Base-by-base conservation (phyloP, 2,888 invertebrate species). In the Nebria salina region DNA sequence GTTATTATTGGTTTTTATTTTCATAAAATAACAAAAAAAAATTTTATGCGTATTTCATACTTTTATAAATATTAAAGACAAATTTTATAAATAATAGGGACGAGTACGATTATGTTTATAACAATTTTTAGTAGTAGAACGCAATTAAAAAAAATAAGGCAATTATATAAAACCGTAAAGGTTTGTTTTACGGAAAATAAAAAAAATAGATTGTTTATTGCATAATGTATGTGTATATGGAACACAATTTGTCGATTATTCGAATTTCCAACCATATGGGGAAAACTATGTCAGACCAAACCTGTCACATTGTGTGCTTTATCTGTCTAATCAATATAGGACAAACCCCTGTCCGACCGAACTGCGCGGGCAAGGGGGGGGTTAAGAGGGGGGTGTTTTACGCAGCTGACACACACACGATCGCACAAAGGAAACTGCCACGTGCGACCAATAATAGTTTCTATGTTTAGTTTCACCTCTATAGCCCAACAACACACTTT, bases 291-390 rank as follows among this genome's bases (percentile, higher is more conserved):
- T 78, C 78, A 78, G 72, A 15, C 54, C 41, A 26, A 73, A 78
- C 74, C 78, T 78, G 78, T 78, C 78, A 65, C 78, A 66, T 65
- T 78, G 54, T 54, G 78, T 78, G 74, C 74, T 78, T 78, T 78
- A 78, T 78, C 78, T 78, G 42, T 42, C 78, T 78, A 78, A 78
- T 78, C 78, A 78, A 78, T 78, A 78, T 78, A 43, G 78, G 74
- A 78, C 78, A 78, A 65, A 74, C 73, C 20, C 54, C 72, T 72
- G 65, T 25, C 78, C 13, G 34, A 65, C 74, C 66, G 7, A 73
- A 42, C 76, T 7, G n/a, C 72, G 26, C 26, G 13, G 8, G 43
- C 8, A n/a, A 43, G 26, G 26, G n/a, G 64, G 26, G 75, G 20
- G 65, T 13, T 64, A 20, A 65, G 11, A 41, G 34, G 8, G 72